Conservation (phyloP, 2,888 invertebrate genomes). For the Lordiphosa fenestrarum region DNA sequence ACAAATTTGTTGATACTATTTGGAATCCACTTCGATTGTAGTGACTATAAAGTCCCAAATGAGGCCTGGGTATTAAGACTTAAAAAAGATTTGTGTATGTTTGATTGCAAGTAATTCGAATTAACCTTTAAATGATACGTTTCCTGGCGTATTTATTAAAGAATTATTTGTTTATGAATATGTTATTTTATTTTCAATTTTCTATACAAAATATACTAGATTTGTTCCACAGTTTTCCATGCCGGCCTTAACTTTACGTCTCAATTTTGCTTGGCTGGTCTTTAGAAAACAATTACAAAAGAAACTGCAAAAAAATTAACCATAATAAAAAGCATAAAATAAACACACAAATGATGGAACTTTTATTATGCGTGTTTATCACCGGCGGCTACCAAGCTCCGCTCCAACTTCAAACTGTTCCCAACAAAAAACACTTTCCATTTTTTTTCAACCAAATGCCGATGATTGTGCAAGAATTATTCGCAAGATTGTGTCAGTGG, state of each 20-base stretch:
- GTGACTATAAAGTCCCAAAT: too few relatives aligned
- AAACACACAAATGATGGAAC: slow-evolving; percentile 31
- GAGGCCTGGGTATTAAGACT: too few relatives aligned
- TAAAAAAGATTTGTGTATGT: too few relatives aligned
- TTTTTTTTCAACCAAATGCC: slow-evolving; percentile 15
- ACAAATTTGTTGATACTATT: too few relatives aligned
- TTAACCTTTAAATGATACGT: too few relatives aligned
- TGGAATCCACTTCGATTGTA: too few relatives aligned
- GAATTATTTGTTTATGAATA: too few relatives aligned
- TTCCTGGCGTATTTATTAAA: too few relatives aligned
- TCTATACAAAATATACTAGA: too few relatives aligned
- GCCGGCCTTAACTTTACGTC: neutral
- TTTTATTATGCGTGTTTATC: slow-evolving; percentile 11
- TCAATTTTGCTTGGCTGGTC: slow-evolving; percentile 32
- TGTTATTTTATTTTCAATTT: too few relatives aligned
- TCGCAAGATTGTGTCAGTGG: slow-evolving; percentile 19
- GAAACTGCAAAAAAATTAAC: slow-evolving; percentile 21
- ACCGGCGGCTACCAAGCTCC: neutral
- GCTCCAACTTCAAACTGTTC: slow-evolving; percentile 1
- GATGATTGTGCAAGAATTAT: slow-evolving; percentile 37
- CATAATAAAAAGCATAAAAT: slow-evolving; percentile 50
- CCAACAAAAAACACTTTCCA: slow-evolving; percentile 31
- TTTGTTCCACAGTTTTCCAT: slow-evolving; percentile 17
- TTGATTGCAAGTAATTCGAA: too few relatives aligned
- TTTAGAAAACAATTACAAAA: slow-evolving; percentile 57